A percentile compares a stretch with the other conserved stretches of the same genome.
Evolutionary conservation across 2,113 vertebrate genomes (phyloP).

Genomic region (Crotalus helleri): DNA sequence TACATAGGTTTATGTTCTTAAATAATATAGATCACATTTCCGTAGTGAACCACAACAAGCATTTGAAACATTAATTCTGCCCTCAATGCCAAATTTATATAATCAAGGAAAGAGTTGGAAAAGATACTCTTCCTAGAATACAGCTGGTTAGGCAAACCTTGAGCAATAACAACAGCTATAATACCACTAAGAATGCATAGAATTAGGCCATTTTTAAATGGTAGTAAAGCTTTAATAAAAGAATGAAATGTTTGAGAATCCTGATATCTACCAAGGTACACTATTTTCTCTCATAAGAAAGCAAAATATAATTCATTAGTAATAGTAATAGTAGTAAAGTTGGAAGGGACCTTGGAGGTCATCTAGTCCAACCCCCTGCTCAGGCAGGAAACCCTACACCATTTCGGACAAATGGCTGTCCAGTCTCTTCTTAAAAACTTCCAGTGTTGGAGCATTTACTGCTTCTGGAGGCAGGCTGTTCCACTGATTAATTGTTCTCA

Average conservation of each 20-base stretch:
- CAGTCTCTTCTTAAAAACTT: too few species aligned
- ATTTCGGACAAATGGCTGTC: too few species aligned
- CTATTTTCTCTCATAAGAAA: background rate
- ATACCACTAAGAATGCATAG: background rate
- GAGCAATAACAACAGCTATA: background rate
- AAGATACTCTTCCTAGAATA: background rate
- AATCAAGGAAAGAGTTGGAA: background rate
- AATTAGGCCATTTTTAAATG: background rate
- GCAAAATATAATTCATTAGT: background rate
- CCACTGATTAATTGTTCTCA: too few species aligned
- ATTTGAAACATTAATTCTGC: background rate
- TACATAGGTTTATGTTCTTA: background rate
- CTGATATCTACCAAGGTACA: background rate
- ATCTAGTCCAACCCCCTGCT: too few species aligned
- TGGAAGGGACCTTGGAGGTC: too few species aligned
- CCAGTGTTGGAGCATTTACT: too few species aligned
- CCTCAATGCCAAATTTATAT: background rate
- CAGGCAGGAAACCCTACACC: too few species aligned
- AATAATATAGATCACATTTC: background rate
- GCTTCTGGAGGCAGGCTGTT: too few species aligned
- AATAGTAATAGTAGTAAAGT: too few species aligned
- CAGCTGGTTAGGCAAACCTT: background rate
- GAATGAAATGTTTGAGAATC: background rate
- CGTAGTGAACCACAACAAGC: background rate
- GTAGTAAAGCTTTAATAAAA: background rate